phyloP scores from a whole-genome alignment of 2,797 vertebrate species.

The Ptychadena robeensis region DNA sequence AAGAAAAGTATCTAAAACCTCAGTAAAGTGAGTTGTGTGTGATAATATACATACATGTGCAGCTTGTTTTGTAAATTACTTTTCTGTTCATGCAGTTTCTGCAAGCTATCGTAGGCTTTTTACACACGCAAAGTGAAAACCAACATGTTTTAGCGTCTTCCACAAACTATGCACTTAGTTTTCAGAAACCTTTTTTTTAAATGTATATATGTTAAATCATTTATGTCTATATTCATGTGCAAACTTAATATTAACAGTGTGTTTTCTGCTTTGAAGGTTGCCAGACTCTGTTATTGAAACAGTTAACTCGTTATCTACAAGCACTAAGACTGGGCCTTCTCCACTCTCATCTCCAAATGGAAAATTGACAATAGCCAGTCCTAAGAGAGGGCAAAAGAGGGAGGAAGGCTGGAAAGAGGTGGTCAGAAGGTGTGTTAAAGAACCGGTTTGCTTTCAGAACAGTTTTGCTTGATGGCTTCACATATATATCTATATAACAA shows the following conservation, averaged over 20 bases:
- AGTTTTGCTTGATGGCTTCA: not conserved
- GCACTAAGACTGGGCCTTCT: slow-evolving; percentile 77
- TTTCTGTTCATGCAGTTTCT: no score
- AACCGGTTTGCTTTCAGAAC: not conserved
- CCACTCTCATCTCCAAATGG: slow-evolving; percentile 82
- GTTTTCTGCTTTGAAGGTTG: slow-evolving; percentile 68
- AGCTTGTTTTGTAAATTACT: no score
- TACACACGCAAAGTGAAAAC: no score
- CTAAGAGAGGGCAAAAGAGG: slow-evolving; percentile 81
- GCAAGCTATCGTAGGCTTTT: no score
- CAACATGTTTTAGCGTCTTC: no score
- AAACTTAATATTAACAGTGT: not conserved
- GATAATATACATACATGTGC: no score
- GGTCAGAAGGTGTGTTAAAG: slow-evolving; percentile 76
- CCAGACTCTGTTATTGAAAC: slow-evolving; percentile 77
- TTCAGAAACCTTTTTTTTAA: no score
- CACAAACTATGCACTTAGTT: no score
- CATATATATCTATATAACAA: no score
- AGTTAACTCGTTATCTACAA: slow-evolving; percentile 78
- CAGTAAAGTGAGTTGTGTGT: slow-evolving; percentile 75
- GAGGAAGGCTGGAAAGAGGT: slow-evolving; percentile 85
- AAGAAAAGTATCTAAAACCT: slow-evolving; percentile 84
- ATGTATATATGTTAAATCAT: no score
- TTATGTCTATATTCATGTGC: no score
- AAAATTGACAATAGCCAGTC: slow-evolving; percentile 81